Evolutionary conservation across 2,113 vertebrate genomes (phyloP).

Genomic region (Microcebus lehilahytsara): DNA sequence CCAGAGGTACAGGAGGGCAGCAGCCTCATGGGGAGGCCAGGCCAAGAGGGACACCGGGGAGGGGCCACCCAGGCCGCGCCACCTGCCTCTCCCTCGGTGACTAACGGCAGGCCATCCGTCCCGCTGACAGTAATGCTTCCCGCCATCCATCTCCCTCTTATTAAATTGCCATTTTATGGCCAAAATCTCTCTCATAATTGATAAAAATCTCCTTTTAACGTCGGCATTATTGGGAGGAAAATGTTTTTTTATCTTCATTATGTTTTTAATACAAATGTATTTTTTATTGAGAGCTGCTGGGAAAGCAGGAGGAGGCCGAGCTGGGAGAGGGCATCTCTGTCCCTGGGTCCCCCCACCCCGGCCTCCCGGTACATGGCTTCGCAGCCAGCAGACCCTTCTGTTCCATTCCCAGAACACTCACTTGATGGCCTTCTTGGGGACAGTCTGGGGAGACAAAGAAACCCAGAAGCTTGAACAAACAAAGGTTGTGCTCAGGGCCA

Average conservation of each 20-base stretch:
- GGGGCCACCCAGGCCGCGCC: neutral
- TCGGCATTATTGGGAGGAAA: constrained; percentile 77
- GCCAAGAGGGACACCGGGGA: neutral
- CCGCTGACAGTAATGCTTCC: constrained; percentile 82
- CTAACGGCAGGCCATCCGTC: constrained; percentile 81
- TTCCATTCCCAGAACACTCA: neutral
- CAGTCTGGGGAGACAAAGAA: neutral
- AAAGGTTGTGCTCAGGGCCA: neutral
- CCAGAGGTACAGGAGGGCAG: neutral
- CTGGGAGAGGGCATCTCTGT: neutral
- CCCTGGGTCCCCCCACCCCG: neutral
- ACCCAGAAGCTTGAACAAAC: neutral
- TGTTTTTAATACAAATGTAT: constrained; percentile 84
- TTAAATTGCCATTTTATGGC: constrained; percentile 86
- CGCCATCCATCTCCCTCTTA: constrained; percentile 82
- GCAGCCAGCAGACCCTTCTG: neutral
- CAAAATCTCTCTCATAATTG: constrained; percentile 85
- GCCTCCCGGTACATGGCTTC: rapidly evolving
- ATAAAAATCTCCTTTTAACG: constrained; percentile 88
- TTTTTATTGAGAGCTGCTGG: constrained; percentile 80
- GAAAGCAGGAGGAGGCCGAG: constrained; percentile 29
- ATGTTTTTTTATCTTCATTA: constrained; percentile 81
- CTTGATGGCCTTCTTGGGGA: neutral
- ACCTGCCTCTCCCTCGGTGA: constrained; percentile 59
- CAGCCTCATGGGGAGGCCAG: rapidly evolving